Evolutionary conservation across 2,888 invertebrate species (phyloP), one percentile per base, ranked within the genome.

Genomic region (Amphipoea oculea): DNA sequence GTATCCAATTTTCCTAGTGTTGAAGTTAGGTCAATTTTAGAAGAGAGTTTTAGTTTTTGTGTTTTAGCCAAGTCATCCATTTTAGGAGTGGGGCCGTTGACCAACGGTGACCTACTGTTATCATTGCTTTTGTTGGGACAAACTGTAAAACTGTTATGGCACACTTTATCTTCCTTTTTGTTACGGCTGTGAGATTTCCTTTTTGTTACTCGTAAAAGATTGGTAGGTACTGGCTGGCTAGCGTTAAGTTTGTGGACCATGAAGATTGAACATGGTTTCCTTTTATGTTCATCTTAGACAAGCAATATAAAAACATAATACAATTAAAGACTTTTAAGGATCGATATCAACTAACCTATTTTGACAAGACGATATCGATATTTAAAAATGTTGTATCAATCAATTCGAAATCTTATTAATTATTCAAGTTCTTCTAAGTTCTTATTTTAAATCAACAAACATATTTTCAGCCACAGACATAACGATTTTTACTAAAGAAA

Each of bases 21-120:
- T 65, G 40, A 20, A 69, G 69, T 82, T 73, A 72, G 51, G 76
- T 12, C 74, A 60, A 29, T 70, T 71, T 69, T 29, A 45, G 42
- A 54, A 40, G 11, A 66, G n/a, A 74, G 62, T 68, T 78, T 85
- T 83, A 89, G 88, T 92, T 94, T 93, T 92, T 91, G 89, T 91
- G 90, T 91, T 93, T 90, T 79, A 91, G 92, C 92, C 82, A 90
- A 92, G 91, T 94, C 93, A 93, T 93, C 92, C 82, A 89, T 93
- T 93, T 92, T 86, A 88, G 90, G 74, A 82, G 84, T 74, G 86
- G 80, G 89, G 90, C 86, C 90, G 89, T 92, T 92, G 92, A 89
- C 92, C 91, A 91, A 86, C 82, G 86, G 88, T 92, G 91, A 91
- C 93, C 92, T 88, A 90, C 88, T 90, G 91, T 90, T 90, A 90